Base-by-base conservation (phyloP, 2,888 invertebrate species). In the Rhagonycha fulva region DNA sequence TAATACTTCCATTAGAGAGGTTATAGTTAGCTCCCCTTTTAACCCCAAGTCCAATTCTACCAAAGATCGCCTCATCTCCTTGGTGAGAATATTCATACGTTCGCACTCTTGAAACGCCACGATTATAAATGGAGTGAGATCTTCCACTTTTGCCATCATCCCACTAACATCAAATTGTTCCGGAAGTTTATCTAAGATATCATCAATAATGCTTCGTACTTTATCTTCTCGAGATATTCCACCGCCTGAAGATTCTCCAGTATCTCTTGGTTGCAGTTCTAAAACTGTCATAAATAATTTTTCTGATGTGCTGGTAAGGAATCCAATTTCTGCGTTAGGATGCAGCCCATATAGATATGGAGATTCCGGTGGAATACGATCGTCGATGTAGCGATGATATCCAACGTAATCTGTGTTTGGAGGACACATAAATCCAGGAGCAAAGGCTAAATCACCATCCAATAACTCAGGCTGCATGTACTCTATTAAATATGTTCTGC, bases 81-180 rank as follows among this genome's bases (percentile, higher is more conserved):
- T 89, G 85, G 95, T 96, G 9, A 98, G 91, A 60, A 90, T 91
- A 87, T 98, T 98, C 97, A 98, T 98, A 62, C 98, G 91, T 87
- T 98, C 98, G 86, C 97, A 97, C 88, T 98, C 98, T 88, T 98
- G 96, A 82, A 96, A 91, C 0, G 95, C 95, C 0, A 98, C 98
- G 70, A 98, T 96, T 0, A 95, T 94, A 86, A 93, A 98, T 0
- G 98, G 98, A 3, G 96, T 96, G 78, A 95, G 90, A 83, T 98
- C 97, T 87, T 98, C 97, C 4, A 93, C 93, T 86, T 95, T 95
- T 1, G 91, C 92, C 92, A 95, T 94, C 84, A 98, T 91, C 85
- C 98, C 98, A 0, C 89, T 85, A 82, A 98, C 93, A 84, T 95
- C 95, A 87, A 98, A 98, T 72, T 94, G 94, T 77, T 96, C 95